Evolutionary conservation across 2,113 vertebrate species (phyloP).

Genomic region (Echinops telfairi): DNA sequence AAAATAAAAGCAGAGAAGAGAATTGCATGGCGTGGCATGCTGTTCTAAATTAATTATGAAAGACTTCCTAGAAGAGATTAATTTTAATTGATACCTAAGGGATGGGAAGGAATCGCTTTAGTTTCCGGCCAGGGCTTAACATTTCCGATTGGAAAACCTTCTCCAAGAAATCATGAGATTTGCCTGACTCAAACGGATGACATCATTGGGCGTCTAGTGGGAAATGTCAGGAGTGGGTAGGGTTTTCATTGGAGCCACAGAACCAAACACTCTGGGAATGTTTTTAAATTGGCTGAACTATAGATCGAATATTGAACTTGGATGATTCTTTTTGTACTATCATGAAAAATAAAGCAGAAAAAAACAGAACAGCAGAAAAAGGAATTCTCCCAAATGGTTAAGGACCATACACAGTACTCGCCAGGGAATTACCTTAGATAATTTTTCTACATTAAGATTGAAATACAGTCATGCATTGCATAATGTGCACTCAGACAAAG

Average conservation of each 20-base stretch:
- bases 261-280: not conserved
- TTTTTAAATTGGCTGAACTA: conserved; percentile 48
- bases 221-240: not conserved
- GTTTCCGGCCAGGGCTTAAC: conserved; percentile 45
- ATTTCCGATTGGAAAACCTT: conserved; percentile 52
- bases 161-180: conserved; percentile 4
- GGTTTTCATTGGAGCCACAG: conserved; percentile 7
- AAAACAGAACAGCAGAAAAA: conserved; percentile 39
- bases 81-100: conserved; percentile 50
- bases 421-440: too few species aligned
- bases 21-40: conserved; percentile 42
- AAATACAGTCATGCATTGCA: too few species aligned
- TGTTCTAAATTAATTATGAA: conserved; percentile 48
- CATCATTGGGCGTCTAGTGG: not conserved
- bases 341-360: not conserved
- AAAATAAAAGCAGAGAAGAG: not conserved
- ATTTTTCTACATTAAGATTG: too few species aligned
- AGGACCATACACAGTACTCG: too few species aligned
- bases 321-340: conserved; percentile 34
- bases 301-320: conserved; percentile 17
- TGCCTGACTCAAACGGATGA: conserved; percentile 46
- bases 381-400: not conserved
- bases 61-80: conserved; percentile 61
- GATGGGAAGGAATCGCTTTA: conserved; percentile 18
- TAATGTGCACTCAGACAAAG: too few species aligned